Evolutionary conservation across 2,888 invertebrate species (phyloP), one percentile per base, ranked within the genome.

Genomic region (Lobophora halterata): DNA sequence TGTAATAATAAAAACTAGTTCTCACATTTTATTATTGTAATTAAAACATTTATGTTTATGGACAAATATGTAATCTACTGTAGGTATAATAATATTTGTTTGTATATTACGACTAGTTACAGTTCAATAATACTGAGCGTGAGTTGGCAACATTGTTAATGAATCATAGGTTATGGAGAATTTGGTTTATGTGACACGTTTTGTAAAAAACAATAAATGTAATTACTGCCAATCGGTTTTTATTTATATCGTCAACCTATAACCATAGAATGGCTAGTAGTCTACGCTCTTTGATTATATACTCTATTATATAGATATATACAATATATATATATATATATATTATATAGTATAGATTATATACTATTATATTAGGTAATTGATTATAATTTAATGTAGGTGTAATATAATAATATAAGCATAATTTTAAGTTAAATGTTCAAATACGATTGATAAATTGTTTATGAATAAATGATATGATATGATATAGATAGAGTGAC

Each of bases 111-210:
- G 29, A 5, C 16, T 25, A 37, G 19, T 19, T 11, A 29, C 18
- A 24, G 17, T 23, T 12, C 30, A 18, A 27, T 32, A 25, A 32
- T 27, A 28, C 13, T 34, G 41, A 52, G 50, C 55, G 59, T 55
- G 59, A 59, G 61, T 55, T 58, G 39, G 56, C 57, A 58, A 61
- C 58, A 62, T 57, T 30, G 25, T 52, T 58, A 49, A 49, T 59
- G 46, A 48, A 44, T 54, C 62, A 54, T 55, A 58, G 41, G 49
- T 49, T 53, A 60, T 63, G 65, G 58, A 58, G 54, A 61, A 63
- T 69, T 71, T 65, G 69, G 71, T 73, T 73, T 70, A 65, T 68
- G 66, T 67, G 70, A 60, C 64, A 69, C 66, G 67, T 76, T 79
- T 75, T 74, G 49, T 60, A 51, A 41, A 48, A 52, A 70, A 67